Evolutionary conservation across 2,888 invertebrate species (phyloP).

Genomic region (Parasteatoda lunata): DNA sequence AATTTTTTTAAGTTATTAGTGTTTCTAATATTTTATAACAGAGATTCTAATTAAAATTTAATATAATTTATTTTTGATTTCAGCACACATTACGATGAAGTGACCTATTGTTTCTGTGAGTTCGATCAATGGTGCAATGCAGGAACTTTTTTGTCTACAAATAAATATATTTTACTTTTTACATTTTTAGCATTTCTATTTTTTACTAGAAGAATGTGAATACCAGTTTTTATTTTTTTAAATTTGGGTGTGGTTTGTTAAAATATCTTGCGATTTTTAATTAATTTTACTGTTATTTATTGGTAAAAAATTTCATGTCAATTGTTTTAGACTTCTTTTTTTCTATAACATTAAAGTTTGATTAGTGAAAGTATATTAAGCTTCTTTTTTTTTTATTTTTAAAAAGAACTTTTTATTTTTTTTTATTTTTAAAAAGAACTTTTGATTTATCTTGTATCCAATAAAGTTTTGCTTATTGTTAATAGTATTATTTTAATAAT

Average conservation of each 20-base stretch:
- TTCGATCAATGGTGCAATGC: conserved; percentile 90
- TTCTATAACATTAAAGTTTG: background rate
- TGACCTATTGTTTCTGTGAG: conserved; percentile 92
- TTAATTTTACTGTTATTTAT: too few species aligned
- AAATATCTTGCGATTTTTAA: too few species aligned
- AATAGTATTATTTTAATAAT: too few species aligned
- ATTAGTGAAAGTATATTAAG: background rate
- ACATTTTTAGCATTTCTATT: background rate
- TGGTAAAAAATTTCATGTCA: background rate
- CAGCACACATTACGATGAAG: conserved; percentile 82
- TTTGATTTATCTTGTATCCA: too few species aligned
- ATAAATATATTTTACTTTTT: background rate
- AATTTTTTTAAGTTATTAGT: background rate
- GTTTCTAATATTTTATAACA: background rate
- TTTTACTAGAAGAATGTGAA: background rate
- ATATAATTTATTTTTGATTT: conserved; percentile 13
- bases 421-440: too few species aligned
- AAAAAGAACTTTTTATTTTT: too few species aligned
- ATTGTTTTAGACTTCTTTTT: conserved; percentile 10
- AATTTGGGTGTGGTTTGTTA: too few species aligned
- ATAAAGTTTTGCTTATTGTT: too few species aligned
- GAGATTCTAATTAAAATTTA: background rate
- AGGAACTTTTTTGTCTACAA: conserved; percentile 4
- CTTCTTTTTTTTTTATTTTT: too few species aligned
- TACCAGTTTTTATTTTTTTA: too few species aligned